These are phyloP conservation scores for Polydrusus tereticollis DNA, from an alignment of 2,888 invertebrate species.

Conservation along the genomic window DNA sequence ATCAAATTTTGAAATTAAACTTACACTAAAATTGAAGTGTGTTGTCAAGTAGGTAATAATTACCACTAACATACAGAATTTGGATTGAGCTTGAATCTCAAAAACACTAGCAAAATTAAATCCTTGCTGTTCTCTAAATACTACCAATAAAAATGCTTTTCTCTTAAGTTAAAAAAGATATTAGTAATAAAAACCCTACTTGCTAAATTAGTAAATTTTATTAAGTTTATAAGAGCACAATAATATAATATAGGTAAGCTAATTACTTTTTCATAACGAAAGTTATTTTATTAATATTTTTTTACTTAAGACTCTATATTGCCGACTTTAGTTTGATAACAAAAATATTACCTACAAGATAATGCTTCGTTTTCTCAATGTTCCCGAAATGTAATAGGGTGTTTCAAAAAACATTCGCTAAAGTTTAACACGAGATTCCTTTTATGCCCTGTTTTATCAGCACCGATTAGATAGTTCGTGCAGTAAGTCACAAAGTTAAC, in stretches of 20 bases:
- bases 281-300: not conserved
- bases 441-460: no score
- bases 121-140: not conserved
- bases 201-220: not conserved
- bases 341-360: not conserved
- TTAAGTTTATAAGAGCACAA: not conserved
- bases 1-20: no score
- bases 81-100: no score
- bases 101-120: no score
- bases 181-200: not conserved
- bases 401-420: no score
- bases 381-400: no score
- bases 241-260: not conserved
- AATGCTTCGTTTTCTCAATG: not conserved
- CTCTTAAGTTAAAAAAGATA: not conserved
- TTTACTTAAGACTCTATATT: not conserved
- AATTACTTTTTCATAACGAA: not conserved
- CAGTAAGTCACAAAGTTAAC: no score
- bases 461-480: no score
- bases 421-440: no score
- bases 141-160: not conserved
- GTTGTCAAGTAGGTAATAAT: no score
- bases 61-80: no score
- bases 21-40: no score
- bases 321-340: not conserved